These are phyloP conservation scores for cattle (Bos taurus) DNA, from an alignment of 2,113 vertebrate species.

Conservation along the genomic window DNA sequence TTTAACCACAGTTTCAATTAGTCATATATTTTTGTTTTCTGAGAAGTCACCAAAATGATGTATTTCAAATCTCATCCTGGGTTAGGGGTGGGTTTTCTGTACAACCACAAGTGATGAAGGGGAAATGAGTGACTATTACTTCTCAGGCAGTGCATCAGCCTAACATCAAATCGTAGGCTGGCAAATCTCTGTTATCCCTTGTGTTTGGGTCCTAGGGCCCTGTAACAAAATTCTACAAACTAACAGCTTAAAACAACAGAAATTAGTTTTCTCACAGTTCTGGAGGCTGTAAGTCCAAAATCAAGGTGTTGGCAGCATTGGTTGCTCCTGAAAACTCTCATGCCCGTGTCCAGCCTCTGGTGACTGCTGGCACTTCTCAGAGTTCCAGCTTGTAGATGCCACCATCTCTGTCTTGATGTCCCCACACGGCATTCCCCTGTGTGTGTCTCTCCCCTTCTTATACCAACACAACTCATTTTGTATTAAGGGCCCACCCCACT, in stretches of 20 bases:
- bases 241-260: background rate
- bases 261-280: background rate
- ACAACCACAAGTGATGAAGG: background rate
- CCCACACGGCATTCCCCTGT: background rate
- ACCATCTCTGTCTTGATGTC: background rate
- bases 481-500: background rate
- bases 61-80: background rate
- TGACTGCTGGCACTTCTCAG: background rate
- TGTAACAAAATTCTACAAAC: background rate
- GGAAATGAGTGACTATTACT: background rate
- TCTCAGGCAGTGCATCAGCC: background rate
- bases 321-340: background rate
- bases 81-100: background rate
- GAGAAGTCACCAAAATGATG: background rate
- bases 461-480: background rate
- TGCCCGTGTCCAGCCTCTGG: background rate
- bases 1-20: background rate
- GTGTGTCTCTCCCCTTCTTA: background rate
- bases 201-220: background rate
- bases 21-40: background rate
- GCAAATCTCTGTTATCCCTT: background rate
- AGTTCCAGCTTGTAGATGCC: background rate
- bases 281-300: background rate
- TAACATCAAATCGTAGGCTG: background rate
- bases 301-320: background rate